Base-by-base conservation (phyloP, 2,113 vertebrate species). In the Cynoglossus semilaevis region DNA sequence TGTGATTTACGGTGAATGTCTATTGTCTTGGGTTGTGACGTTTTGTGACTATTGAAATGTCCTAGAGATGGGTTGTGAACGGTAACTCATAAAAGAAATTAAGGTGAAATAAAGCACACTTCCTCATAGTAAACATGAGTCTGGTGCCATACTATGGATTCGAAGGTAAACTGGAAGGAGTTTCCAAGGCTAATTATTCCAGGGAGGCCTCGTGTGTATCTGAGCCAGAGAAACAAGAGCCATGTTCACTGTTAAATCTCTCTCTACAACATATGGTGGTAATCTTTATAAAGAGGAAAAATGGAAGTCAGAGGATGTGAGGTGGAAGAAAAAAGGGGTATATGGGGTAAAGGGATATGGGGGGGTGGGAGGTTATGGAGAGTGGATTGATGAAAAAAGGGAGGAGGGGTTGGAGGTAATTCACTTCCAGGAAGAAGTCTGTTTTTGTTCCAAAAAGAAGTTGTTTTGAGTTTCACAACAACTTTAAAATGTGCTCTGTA, bases 351-450 rank as follows among this genome's bases (percentile, higher is more conserved):
- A 55, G 44, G 70, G 51, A 70, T 64, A 68, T 56, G 34, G 44
- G 10, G 19, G 48, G 22, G 34, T 45, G 2, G 44, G 36, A 54
- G 37, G 16, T 29, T 14, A 41, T 41, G 11, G 50, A 43, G 34
- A 51, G 34, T 36, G n/a, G n/a, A 66, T 40, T 12, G 46, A 40
- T 44, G 0, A 60, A 48, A 63, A 58, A 57, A 59, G 36, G 11
- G 51, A 51, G n/a, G 40, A 34, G 35, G 46, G 58, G 47, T 55
- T 59, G n/a, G 40, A 45, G 50, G 47, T 70, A 75, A 70, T 55
- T 76, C 44, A 62, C 52, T 81, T 82, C 76, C 67, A 79, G 72
- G 70, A 87, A 86, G 52, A 59, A 73, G 51, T 80, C 74, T 88
- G 84, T 69, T 80, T 86, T 77, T n/a, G 62, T 74, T 88, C 81